A percentile compares a stretch with the other conserved stretches of the same genome.
These are phyloP conservation scores for Nudaria mundana DNA, from an alignment of 2,888 invertebrate species.

Conservation along the genomic window DNA sequence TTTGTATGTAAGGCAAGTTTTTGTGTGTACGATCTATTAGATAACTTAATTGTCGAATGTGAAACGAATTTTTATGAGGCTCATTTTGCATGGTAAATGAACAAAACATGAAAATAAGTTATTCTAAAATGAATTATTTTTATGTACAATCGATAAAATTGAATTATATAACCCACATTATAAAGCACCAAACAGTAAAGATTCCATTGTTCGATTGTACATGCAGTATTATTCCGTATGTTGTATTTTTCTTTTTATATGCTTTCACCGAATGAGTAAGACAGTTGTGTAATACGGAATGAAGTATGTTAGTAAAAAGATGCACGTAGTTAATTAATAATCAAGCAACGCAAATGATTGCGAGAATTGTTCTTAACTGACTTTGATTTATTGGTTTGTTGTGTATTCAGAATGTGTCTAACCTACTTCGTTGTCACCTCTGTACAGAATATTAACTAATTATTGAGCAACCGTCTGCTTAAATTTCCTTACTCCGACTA, in stretches of 20 bases:
- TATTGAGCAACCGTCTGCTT: conserved; percentile 25
- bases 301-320: background rate
- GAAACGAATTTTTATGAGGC: conserved; percentile 12
- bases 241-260: no score
- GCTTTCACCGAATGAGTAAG: no score
- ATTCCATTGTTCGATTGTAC: no score
- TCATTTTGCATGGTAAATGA: conserved; percentile 8
- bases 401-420: conserved; percentile 24
- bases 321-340: conserved; percentile 26
- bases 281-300: no score
- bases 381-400: conserved; percentile 22
- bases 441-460: conserved; percentile 31
- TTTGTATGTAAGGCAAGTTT: conserved; percentile 23
- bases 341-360: conserved; percentile 19
- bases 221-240: no score
- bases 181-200: no score
- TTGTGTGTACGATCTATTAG: conserved; percentile 17
- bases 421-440: conserved; percentile 20
- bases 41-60: conserved; percentile 10
- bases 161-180: no score
- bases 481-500: no score
- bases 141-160: no score
- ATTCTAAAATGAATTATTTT: conserved; percentile 6
- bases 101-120: background rate
- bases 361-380: conserved; percentile 10